Evolutionary conservation across 2,797 vertebrate genomes (phyloP).

Genomic region (Knipowitschia caucasica): DNA sequence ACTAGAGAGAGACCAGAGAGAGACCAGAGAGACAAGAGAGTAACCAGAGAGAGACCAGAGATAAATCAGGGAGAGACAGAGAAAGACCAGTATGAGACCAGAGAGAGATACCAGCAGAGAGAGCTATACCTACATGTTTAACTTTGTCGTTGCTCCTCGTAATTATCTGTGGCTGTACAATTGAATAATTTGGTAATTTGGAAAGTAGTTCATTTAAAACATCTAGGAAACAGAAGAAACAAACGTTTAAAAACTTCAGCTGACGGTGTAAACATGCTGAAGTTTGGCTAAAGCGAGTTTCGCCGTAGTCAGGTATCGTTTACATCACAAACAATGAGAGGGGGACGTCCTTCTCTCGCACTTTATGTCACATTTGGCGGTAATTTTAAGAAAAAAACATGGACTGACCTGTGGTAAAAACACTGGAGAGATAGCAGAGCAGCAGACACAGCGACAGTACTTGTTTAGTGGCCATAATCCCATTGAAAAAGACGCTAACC

Average conservation of each 20-base stretch:
- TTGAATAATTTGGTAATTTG: conserved; percentile 51
- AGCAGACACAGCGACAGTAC: conserved; percentile 10
- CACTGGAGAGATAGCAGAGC: conserved; percentile 17
- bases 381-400: neutral
- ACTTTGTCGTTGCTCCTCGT: conserved; percentile 43
- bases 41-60: too few relatives aligned
- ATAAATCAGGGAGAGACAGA: too few relatives aligned
- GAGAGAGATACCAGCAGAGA: too few relatives aligned
- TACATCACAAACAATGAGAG: neutral
- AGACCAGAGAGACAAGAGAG: too few relatives aligned
- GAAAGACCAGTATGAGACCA: too few relatives aligned
- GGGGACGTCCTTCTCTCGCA: too few relatives aligned
- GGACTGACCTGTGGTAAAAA: conserved; percentile 51
- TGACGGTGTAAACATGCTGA: neutral
- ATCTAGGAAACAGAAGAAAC: conserved; percentile 16
- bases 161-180: conserved; percentile 65
- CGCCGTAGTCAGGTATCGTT: neutral
- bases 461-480: conserved; percentile 36
- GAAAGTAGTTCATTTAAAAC: conserved; percentile 13
- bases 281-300: neutral
- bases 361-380: neutral
- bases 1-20: too few relatives aligned
- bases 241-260: neutral
- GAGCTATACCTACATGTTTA: conserved; percentile 43
- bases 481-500: neutral